phyloP scores from a whole-genome alignment of 2,888 invertebrate species.

The Neocrepidodera transversa region DNA sequence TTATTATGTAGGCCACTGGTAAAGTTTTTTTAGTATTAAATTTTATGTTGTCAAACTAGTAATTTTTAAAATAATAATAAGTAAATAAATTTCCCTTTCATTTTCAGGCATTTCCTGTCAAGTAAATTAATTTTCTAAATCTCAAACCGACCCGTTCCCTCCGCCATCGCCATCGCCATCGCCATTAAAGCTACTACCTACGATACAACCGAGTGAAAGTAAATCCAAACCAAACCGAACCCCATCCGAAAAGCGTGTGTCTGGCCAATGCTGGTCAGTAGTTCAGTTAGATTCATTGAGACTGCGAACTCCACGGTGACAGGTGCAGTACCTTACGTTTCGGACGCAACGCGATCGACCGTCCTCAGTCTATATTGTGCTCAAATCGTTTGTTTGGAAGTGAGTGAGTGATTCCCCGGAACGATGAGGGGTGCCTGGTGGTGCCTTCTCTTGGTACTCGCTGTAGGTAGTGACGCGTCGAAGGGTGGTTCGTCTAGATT shows the following conservation, averaged over 20 bases:
- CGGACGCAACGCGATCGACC: conserved; percentile 4
- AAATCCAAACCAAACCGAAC: conserved; percentile 35
- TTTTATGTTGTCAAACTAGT: too few species aligned
- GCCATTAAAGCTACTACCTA: conserved; percentile 34
- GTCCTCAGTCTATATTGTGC: conserved; percentile 16
- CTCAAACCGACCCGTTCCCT: neutral
- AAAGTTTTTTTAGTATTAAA: too few species aligned
- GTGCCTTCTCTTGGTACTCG: conserved; percentile 53
- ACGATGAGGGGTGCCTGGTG: conserved; percentile 54
- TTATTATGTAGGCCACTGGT: too few species aligned
- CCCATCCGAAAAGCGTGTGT: conserved; percentile 49
- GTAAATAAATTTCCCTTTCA: too few species aligned
- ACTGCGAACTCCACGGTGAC: conserved; percentile 46
- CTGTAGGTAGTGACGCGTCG: conserved; percentile 43
- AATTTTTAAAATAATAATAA: too few species aligned
- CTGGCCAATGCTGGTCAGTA: conserved; percentile 55
- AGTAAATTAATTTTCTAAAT: neutral
- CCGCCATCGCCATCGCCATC: neutral
- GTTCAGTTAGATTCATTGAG: conserved; percentile 57
- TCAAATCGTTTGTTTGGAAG: conserved; percentile 8
- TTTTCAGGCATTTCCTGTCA: too few species aligned
- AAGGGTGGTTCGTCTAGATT: conserved; percentile 60
- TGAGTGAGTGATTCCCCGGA: conserved; percentile 25
- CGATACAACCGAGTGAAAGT: conserved; percentile 48
- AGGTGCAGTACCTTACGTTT: conserved; percentile 45